A percentile compares a stretch with the other conserved stretches of the same genome.
phyloP scores from a whole-genome alignment of 2,888 invertebrate genomes.

The Digitonthophagus gazella region DNA sequence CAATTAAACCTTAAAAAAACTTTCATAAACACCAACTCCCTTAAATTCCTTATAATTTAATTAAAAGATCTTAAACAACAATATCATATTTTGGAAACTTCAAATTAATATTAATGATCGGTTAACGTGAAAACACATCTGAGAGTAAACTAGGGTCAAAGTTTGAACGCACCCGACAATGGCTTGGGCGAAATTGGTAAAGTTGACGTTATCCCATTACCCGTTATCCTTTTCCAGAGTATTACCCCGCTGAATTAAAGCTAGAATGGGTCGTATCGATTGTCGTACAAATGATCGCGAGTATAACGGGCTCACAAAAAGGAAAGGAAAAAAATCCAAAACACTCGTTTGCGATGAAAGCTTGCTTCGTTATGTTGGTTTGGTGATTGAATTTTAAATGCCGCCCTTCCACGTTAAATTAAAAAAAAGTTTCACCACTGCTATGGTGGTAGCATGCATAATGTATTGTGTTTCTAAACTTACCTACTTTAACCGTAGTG shows the following conservation, averaged over 20 bases:
- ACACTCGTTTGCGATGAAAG: background rate
- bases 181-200: background rate
- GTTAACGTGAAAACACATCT: background rate
- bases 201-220: background rate
- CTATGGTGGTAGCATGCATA: slow-evolving; percentile 1
- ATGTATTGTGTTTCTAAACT: slow-evolving; percentile 10
- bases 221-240: background rate
- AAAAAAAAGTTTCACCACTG: slow-evolving; percentile 1
- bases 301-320: background rate
- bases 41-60: background rate
- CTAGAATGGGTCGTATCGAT: background rate
- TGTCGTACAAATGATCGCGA: background rate
- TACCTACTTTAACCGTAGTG: slow-evolving; percentile 1
- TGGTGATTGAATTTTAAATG: slow-evolving; percentile 5
- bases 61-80: background rate
- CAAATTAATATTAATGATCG: background rate
- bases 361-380: background rate
- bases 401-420: background rate
- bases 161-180: background rate
- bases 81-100: background rate
- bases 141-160: background rate
- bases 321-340: background rate
- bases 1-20: background rate
- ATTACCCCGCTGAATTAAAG: background rate
- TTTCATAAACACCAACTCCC: too few relatives aligned